Percentiles rank a stretch among this genome's conserved stretches.
Evolutionary conservation across 1,140 invertebrate genomes (phyloP).

Genomic region (Camponotus pennsylvanicus): DNA sequence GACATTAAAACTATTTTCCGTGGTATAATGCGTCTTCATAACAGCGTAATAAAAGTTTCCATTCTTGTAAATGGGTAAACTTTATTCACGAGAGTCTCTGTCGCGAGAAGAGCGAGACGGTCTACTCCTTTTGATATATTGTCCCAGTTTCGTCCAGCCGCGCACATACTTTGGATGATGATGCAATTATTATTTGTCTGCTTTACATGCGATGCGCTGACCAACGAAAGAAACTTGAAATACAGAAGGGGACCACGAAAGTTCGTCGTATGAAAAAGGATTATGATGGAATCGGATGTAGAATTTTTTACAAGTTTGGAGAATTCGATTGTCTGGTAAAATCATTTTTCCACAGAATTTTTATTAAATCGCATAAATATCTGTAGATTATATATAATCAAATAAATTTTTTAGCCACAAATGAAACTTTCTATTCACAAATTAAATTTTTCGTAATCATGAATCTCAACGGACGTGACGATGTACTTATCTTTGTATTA

Average conservation of each 20-base stretch:
- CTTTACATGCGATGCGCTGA: constrained; percentile 33
- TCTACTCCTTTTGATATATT: constrained; percentile 3
- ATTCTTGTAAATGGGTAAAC: constrained; percentile 68
- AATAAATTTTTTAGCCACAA: background rate
- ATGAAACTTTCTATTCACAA: background rate
- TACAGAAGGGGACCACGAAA: background rate
- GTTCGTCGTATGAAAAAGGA: constrained; percentile 1
- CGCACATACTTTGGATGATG: constrained; percentile 4
- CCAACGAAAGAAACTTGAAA: constrained; percentile 41
- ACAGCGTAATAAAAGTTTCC: constrained; percentile 71
- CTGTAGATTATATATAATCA: background rate
- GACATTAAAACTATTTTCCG: constrained; percentile 69
- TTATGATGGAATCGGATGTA: background rate
- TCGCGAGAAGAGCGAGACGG: background rate
- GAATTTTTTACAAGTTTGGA: background rate
- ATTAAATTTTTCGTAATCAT: background rate
- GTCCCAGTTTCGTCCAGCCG: constrained; percentile 23
- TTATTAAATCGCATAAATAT: background rate
- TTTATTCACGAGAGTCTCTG: constrained; percentile 54
- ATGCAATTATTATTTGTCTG: constrained; percentile 54
- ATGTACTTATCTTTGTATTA: constrained; percentile 1
- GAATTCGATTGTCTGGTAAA: background rate
- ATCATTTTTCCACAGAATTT: background rate
- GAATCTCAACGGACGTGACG: background rate
- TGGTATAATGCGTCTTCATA: constrained; percentile 60